These are phyloP conservation scores for Synergus itoensis DNA, from an alignment of 2,888 invertebrate genomes.

Conservation along the genomic window DNA sequence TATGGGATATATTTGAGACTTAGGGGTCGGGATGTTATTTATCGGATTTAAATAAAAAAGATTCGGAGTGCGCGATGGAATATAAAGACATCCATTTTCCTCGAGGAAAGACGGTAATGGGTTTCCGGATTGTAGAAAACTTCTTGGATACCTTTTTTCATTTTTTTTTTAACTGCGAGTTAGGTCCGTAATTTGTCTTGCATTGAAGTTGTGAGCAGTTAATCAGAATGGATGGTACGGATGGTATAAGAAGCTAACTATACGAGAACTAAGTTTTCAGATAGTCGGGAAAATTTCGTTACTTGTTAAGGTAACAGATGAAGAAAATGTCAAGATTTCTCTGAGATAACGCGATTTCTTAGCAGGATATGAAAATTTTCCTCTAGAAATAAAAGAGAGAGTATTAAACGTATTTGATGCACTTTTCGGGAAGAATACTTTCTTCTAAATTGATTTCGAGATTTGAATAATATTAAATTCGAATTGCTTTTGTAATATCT, in stretches of 20 bases:
- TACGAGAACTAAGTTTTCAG: background rate
- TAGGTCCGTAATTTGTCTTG: background rate
- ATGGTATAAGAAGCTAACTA: background rate
- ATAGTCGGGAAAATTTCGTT: background rate
- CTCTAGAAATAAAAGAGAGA: background rate
- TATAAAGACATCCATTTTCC: background rate
- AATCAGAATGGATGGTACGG: background rate
- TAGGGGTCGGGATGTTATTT: background rate
- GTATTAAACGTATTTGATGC: background rate
- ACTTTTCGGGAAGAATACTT: too few relatives aligned
- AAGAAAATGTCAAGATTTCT: background rate
- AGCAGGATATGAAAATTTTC: background rate
- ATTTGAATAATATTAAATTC: too few relatives aligned
- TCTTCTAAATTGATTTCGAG: too few relatives aligned
- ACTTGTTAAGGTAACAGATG: background rate
- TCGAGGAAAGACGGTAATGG: background rate
- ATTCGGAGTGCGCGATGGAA: background rate
- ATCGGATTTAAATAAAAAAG: background rate
- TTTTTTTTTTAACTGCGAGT: background rate
- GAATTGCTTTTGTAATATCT: too few relatives aligned
- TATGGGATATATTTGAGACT: background rate
- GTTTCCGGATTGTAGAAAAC: constrained; percentile 1
- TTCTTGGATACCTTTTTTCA: background rate
- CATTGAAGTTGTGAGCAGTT: background rate
- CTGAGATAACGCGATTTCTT: background rate